Conservation (phyloP, 2,797 vertebrate genomes). For the Kryptolebias ocellatus region DNA sequence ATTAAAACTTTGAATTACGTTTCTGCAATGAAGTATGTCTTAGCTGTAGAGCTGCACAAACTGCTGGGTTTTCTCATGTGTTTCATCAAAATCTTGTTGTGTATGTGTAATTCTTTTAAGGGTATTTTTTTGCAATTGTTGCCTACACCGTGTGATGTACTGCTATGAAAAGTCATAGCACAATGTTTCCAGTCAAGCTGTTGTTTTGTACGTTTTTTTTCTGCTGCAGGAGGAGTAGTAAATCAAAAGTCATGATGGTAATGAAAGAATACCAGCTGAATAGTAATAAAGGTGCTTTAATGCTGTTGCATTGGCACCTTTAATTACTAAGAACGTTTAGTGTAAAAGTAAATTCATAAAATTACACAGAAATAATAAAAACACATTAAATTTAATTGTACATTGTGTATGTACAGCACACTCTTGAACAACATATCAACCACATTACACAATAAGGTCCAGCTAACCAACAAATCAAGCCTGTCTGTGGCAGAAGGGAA, state of each 20-base stretch:
- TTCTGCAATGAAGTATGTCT: background rate
- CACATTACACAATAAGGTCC: slow-evolving; percentile 73
- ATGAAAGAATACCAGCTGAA: too few species aligned
- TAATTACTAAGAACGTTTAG: too few species aligned
- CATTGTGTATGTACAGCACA: slow-evolving; percentile 76
- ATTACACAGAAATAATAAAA: slow-evolving; percentile 64
- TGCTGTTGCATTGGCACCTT: too few species aligned
- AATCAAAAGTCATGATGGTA: too few species aligned
- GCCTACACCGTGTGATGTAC: too few species aligned
- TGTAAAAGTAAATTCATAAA: slow-evolving; percentile 39
- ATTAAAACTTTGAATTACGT: background rate
- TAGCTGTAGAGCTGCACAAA: background rate
- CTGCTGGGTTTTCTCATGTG: background rate
- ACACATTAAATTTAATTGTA: slow-evolving; percentile 77
- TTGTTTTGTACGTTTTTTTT: too few species aligned
- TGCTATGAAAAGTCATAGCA: too few species aligned
- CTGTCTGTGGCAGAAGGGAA: slow-evolving; percentile 53
- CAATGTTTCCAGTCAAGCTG: too few species aligned
- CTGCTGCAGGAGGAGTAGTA: too few species aligned
- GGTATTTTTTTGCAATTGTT: too few species aligned
- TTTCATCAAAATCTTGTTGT: background rate
- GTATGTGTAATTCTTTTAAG: too few species aligned
- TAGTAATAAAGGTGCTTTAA: too few species aligned
- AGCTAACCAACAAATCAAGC: slow-evolving; percentile 56
- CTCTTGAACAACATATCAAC: slow-evolving; percentile 73